These are phyloP conservation scores for Eupithecia subfuscata DNA, from an alignment of 2,888 invertebrate species.

Conservation along the genomic window DNA sequence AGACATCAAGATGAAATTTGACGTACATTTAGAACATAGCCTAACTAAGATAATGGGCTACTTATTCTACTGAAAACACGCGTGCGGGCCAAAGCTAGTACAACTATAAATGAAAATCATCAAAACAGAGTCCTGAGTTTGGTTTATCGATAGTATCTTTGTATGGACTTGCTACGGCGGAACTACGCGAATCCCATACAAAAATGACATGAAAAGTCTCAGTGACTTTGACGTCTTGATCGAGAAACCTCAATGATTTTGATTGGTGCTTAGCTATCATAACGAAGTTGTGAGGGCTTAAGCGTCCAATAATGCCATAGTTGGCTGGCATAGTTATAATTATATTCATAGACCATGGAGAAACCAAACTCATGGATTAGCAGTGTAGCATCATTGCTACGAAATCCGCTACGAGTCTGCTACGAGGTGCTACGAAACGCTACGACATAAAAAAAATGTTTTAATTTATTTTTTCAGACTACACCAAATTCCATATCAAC, in stretches of 20 bases:
- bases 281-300: neutral
- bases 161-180: too few relatives aligned
- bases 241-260: neutral
- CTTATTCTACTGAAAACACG: too few relatives aligned
- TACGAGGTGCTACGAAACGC: neutral
- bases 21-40: too few relatives aligned
- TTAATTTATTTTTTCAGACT: too few relatives aligned
- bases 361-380: neutral
- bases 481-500: too few relatives aligned
- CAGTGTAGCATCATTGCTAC: neutral
- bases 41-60: too few relatives aligned
- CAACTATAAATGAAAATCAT: neutral
- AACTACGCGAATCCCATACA: neutral
- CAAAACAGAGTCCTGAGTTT: neutral
- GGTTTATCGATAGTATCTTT: neutral
- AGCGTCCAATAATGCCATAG: neutral
- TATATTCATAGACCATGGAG: too few relatives aligned
- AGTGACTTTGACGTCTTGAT: neutral
- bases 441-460: neutral
- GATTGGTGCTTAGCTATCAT: too few relatives aligned
- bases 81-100: too few relatives aligned
- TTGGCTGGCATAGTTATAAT: too few relatives aligned
- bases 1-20: too few relatives aligned
- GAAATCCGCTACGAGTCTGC: neutral
- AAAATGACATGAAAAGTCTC: neutral